These are phyloP conservation scores for Hippocampus comes DNA, from an alignment of 2,113 vertebrate species.

Conservation along the genomic window DNA sequence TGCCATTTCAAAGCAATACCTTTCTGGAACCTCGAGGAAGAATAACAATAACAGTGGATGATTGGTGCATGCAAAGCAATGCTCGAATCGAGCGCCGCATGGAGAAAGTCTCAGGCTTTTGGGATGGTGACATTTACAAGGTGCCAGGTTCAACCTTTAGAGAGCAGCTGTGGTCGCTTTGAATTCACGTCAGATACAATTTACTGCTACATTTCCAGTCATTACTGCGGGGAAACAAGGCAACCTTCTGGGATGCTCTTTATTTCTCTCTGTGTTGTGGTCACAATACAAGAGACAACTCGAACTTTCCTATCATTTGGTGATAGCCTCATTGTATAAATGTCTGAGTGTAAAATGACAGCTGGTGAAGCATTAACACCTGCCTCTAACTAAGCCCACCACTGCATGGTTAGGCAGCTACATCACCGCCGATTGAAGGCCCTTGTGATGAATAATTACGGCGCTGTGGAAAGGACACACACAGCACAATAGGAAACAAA, in stretches of 20 bases:
- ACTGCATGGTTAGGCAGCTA: constrained; percentile 62
- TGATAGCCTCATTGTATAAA: background rate
- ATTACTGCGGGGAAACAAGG: constrained; percentile 1
- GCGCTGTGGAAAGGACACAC: constrained; percentile 46
- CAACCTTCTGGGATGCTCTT: background rate
- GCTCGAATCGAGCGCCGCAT: background rate
- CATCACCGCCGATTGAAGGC: constrained; percentile 64
- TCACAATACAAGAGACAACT: background rate
- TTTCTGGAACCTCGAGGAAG: background rate
- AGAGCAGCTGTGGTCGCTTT: constrained; percentile 7
- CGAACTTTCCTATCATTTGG: background rate
- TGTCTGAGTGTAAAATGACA: background rate
- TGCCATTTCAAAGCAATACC: constrained; percentile 1
- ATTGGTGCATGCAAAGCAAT: background rate
- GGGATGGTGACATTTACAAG: constrained; percentile 9
- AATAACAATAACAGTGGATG: background rate
- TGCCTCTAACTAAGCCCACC: constrained; percentile 51
- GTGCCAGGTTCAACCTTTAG: constrained; percentile 12
- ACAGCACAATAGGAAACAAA: constrained; percentile 54
- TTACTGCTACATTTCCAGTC: constrained; percentile 8
- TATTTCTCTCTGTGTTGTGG: background rate
- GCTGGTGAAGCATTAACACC: constrained; percentile 1
- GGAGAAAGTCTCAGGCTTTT: background rate
- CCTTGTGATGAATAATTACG: constrained; percentile 70
- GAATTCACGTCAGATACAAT: constrained; percentile 7